A percentile compares a stretch with the other conserved stretches of the same genome.
Evolutionary conservation across 1,140 invertebrate genomes (phyloP).

Genomic region (Linepithema humile): DNA sequence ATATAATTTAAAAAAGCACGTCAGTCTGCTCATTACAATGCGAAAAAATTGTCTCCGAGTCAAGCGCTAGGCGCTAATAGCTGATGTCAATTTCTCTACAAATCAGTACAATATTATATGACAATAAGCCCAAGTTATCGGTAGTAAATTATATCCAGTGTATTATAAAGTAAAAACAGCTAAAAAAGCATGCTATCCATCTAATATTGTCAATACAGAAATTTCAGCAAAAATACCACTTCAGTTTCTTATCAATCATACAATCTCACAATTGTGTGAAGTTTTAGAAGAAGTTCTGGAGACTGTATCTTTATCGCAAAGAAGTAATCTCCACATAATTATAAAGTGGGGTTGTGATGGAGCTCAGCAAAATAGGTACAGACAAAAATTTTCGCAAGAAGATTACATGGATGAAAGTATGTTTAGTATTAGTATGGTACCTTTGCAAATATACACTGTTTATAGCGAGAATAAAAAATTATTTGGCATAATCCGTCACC

Average conservation of each 20-base stretch:
- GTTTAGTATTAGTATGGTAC: neutral
- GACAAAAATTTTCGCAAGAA: neutral
- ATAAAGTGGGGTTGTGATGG: slow-evolving; percentile 10
- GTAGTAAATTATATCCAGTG: slow-evolving; percentile 4
- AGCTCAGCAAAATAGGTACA: neutral
- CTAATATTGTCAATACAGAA: slow-evolving; percentile 41
- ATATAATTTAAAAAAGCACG: neutral
- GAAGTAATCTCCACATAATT: slow-evolving; percentile 61
- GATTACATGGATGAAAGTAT: neutral
- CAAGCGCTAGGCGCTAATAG: neutral
- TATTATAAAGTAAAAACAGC: slow-evolving; percentile 48
- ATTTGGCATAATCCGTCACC: neutral
- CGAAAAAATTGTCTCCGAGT: neutral
- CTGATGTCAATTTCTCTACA: neutral
- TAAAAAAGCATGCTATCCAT: slow-evolving; percentile 53
- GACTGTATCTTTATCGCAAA: slow-evolving; percentile 15
- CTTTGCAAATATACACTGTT: neutral
- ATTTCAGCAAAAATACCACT: slow-evolving; percentile 59
- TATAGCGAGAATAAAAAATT: neutral
- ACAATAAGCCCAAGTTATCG: neutral
- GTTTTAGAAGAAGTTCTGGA: slow-evolving; percentile 51
- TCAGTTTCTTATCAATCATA: slow-evolving; percentile 60
- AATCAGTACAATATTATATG: slow-evolving; percentile 7
- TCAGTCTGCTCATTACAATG: neutral
- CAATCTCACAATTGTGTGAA: slow-evolving; percentile 48